phyloP scores from a whole-genome alignment of 2,113 vertebrate genomes.

The Ammospiza nelsoni region DNA sequence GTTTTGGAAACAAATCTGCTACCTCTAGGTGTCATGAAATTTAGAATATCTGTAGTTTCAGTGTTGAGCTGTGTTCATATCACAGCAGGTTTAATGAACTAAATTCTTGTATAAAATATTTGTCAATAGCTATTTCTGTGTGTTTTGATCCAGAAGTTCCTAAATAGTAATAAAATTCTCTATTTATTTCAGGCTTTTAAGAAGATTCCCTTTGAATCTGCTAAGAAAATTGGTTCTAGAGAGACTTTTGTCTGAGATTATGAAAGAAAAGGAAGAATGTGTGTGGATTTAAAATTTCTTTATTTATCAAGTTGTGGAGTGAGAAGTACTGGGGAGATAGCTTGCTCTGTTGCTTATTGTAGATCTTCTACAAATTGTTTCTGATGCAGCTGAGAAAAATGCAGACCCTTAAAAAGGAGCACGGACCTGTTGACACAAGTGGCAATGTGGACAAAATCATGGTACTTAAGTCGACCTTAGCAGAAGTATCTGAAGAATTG shows the following conservation, averaged over 20 bases:
- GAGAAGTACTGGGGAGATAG: constrained; percentile 17
- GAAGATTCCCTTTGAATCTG: not conserved
- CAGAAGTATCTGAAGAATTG: constrained; percentile 80
- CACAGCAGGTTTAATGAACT: not conserved
- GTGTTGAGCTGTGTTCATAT: not conserved
- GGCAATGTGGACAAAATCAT: constrained; percentile 81
- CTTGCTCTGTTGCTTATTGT: not conserved
- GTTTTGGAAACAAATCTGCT: not conserved
- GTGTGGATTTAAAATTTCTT: constrained; percentile 63
- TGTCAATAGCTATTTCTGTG: not conserved
- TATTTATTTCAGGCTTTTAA: constrained; percentile 62
- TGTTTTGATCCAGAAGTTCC: not conserved
- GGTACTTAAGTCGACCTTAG: constrained; percentile 81
- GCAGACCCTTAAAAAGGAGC: constrained; percentile 92
- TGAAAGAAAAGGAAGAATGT: constrained; percentile 51
- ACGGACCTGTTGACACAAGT: constrained; percentile 73
- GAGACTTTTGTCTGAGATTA: not conserved
- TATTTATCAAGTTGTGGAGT: constrained; percentile 15
- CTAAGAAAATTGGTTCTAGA: not conserved
- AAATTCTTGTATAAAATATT: not conserved
- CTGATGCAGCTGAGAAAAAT: constrained; percentile 87
- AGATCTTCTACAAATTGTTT: constrained; percentile 30
- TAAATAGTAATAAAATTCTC: constrained; percentile 19
- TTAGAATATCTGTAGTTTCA: not conserved
- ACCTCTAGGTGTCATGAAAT: not conserved